Conservation (phyloP, 2,797 vertebrate species). For the Rhynchonycteris naso region DNA sequence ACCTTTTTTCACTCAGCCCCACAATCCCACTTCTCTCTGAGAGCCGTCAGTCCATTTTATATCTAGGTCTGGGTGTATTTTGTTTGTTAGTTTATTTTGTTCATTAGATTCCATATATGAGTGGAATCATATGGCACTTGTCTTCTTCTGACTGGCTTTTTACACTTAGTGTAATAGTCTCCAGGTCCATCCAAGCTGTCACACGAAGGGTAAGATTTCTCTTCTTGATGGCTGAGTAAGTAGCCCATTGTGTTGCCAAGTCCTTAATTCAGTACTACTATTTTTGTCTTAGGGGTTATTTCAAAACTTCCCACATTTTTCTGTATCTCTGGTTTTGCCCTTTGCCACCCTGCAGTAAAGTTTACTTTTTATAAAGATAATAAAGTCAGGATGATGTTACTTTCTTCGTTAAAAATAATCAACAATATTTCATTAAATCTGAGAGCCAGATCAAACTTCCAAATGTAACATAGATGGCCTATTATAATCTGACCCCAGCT, state of each 20-base stretch:
- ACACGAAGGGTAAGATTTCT: no score
- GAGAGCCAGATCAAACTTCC: not conserved
- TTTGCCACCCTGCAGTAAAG: not conserved
- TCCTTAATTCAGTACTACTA: not conserved
- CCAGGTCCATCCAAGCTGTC: no score
- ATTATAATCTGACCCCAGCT: not conserved
- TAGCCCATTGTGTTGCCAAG: not conserved
- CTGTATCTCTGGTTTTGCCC: not conserved
- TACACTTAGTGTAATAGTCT: no score
- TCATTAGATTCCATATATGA: no score
- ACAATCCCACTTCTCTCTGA: no score
- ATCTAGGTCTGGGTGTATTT: no score
- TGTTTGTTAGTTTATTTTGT: no score
- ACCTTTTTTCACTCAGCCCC: no score
- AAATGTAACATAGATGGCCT: not conserved
- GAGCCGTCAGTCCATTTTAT: no score
- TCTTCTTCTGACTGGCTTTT: no score
- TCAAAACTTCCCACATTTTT: not conserved
- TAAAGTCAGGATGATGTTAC: not conserved
- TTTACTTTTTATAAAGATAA: not conserved
- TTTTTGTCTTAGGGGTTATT: not conserved
- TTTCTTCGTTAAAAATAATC: not conserved
- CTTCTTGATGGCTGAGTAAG: no score
- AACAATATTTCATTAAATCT: not conserved
- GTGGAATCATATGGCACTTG: no score